Conservation (phyloP, 2,888 invertebrate species). For the Platypus cylindrus region DNA sequence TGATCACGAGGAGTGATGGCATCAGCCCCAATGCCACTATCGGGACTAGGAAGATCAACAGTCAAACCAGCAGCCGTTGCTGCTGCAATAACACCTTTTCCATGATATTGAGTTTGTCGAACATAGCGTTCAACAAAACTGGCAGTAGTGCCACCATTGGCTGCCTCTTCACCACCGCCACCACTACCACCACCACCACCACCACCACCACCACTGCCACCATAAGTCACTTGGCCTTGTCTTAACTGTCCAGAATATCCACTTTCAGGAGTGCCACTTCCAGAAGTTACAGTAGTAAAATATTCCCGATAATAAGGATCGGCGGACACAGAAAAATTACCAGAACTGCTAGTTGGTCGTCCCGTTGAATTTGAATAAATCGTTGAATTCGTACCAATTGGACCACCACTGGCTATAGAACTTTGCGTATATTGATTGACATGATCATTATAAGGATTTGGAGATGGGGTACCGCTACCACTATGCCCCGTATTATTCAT, state of each 20-base stretch:
- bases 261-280: slow-evolving; percentile 44
- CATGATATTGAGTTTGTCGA: slow-evolving; percentile 44
- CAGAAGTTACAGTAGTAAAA: slow-evolving; percentile 48
- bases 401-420: slow-evolving; percentile 34
- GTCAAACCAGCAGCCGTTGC: slow-evolving; percentile 71
- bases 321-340: slow-evolving; percentile 50
- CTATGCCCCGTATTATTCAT: slow-evolving; percentile 35
- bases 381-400: slow-evolving; percentile 35
- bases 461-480: slow-evolving; percentile 49
- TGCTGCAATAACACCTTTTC: slow-evolving; percentile 59
- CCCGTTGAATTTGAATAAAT: slow-evolving; percentile 33
- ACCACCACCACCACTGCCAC: slow-evolving; percentile 39
- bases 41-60: slow-evolving; percentile 89
- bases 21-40: slow-evolving; percentile 90
- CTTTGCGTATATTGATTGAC: slow-evolving; percentile 28
- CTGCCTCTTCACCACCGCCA: slow-evolving; percentile 42
- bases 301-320: slow-evolving; percentile 75
- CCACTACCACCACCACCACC: slow-evolving; percentile 52
- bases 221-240: slow-evolving; percentile 43
- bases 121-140: slow-evolving; percentile 55
- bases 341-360: slow-evolving; percentile 34
- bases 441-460: slow-evolving; percentile 40
- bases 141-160: slow-evolving; percentile 44
- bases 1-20: slow-evolving; percentile 86
- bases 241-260: slow-evolving; percentile 32